phyloP scores from a whole-genome alignment of 2,888 invertebrate species.

The Meghimatium bilineatum region DNA sequence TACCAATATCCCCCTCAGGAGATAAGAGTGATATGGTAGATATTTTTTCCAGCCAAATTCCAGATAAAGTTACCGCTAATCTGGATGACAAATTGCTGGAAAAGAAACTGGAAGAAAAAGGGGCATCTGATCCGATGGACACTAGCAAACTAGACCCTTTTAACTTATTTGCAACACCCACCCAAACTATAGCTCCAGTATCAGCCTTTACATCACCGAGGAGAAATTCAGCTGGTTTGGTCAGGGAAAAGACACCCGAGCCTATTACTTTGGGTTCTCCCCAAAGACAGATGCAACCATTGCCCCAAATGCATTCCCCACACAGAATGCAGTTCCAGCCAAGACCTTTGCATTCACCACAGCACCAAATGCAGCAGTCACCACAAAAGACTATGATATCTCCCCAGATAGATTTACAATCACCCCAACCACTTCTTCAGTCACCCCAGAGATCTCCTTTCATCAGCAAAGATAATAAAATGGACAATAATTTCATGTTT shows the following conservation, averaged over 20 bases:
- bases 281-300: slow-evolving; percentile 35
- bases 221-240: slow-evolving; percentile 26
- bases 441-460: slow-evolving; percentile 38
- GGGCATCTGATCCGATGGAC: background rate
- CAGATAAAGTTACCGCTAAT: slow-evolving; percentile 43
- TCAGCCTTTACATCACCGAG: slow-evolving; percentile 40
- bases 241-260: slow-evolving; percentile 45
- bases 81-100: slow-evolving; percentile 44
- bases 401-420: slow-evolving; percentile 27
- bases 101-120: slow-evolving; percentile 26
- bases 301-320: slow-evolving; percentile 38
- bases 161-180: slow-evolving; percentile 27
- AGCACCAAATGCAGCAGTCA: slow-evolving; percentile 26
- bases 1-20: slow-evolving; percentile 11
- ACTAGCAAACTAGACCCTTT: slow-evolving; percentile 26
- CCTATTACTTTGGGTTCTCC: slow-evolving; percentile 30
- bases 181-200: slow-evolving; percentile 9
- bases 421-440: slow-evolving; percentile 29
- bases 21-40: slow-evolving; percentile 7
- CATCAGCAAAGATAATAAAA: slow-evolving; percentile 41
- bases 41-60: slow-evolving; percentile 27
- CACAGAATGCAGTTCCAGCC: slow-evolving; percentile 37
- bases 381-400: slow-evolving; percentile 35
- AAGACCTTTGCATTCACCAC: slow-evolving; percentile 37
- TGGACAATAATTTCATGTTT: slow-evolving; percentile 20